A percentile compares a stretch with the other conserved stretches of the same genome.
phyloP scores from a whole-genome alignment of 2,797 vertebrate species.

The Lepus oiostolus region DNA sequence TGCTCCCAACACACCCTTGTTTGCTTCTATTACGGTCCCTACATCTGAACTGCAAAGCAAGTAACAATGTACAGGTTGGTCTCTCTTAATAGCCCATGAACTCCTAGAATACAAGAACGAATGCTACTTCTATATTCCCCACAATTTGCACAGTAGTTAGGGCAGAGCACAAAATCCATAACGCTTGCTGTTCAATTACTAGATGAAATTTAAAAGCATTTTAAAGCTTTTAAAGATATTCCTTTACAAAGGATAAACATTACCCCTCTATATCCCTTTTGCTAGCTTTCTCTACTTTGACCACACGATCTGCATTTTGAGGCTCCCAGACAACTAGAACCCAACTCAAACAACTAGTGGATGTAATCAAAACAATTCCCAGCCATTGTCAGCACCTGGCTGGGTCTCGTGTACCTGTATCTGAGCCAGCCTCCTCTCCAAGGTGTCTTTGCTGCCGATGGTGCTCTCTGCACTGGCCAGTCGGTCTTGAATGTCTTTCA shows the following conservation, averaged over 20 bases:
- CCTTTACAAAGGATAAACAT: neutral
- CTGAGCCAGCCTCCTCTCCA: conserved; percentile 94
- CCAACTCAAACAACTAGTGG: rapidly evolving
- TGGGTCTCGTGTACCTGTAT: conserved; percentile 91
- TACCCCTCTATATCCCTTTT: neutral
- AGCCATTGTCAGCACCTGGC: neutral
- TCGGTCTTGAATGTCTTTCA: conserved; percentile 93
- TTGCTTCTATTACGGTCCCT: rapidly evolving
- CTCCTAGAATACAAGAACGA: neutral
- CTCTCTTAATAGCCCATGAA: neutral
- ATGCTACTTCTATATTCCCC: neutral
- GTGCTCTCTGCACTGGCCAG: conserved; percentile 93
- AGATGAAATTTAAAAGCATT: neutral
- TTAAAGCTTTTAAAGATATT: neutral
- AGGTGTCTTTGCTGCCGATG: conserved; percentile 92
- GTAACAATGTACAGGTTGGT: too few species aligned
- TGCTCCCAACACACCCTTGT: rapidly evolving
- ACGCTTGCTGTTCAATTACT: neutral
- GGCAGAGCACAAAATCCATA: neutral
- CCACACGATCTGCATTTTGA: neutral
- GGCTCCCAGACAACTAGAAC: neutral
- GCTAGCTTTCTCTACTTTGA: neutral
- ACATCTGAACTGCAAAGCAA: rapidly evolving
- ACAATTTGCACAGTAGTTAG: neutral
- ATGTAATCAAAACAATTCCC: rapidly evolving